Conservation (phyloP, 2,113 vertebrate genomes). For the Gambusia holbrooki region DNA sequence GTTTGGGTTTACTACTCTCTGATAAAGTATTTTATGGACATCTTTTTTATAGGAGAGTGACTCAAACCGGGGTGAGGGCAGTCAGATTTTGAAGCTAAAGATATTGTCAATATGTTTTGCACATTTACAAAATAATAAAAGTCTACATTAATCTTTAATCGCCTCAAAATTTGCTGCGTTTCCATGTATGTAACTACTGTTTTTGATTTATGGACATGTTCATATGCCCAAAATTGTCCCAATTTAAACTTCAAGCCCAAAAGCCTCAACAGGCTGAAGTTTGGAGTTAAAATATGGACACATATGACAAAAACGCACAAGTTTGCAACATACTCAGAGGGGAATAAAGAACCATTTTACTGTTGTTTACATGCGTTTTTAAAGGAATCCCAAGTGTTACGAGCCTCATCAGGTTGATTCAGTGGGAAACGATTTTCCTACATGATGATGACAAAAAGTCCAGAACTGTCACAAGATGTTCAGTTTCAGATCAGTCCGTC, state of each 20-base stretch:
- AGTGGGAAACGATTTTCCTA: not conserved
- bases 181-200: not conserved
- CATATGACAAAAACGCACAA: too few relatives aligned
- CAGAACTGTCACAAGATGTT: not conserved
- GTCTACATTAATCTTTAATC: not conserved
- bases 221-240: not conserved
- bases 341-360: not conserved
- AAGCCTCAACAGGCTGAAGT: not conserved
- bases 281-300: not conserved
- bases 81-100: not conserved
- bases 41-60: not conserved
- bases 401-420: not conserved
- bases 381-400: not conserved
- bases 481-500: not conserved
- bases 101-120: not conserved
- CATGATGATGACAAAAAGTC: not conserved
- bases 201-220: not conserved
- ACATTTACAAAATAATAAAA: not conserved
- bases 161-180: not conserved
- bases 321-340: not conserved
- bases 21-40: not conserved
- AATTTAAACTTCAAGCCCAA: not conserved
- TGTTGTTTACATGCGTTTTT: not conserved
- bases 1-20: not conserved
- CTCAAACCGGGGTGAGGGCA: not conserved